phyloP scores from a whole-genome alignment of 1,140 invertebrate species.

The Euschistus heros region DNA sequence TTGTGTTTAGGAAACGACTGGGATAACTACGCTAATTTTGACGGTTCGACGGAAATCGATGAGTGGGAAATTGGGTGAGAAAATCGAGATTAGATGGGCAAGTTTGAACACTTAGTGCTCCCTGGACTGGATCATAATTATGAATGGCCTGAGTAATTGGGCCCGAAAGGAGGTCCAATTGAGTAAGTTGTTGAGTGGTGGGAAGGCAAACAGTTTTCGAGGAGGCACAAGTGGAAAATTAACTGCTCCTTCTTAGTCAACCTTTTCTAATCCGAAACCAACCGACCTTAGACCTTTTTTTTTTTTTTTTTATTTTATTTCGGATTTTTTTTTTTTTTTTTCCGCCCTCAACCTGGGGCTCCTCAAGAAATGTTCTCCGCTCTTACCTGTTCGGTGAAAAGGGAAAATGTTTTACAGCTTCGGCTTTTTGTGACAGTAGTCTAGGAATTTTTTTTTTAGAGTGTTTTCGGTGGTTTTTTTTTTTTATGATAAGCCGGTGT shows the following conservation, averaged over 20 bases:
- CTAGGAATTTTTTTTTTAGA: not conserved
- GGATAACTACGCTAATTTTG: too few species aligned
- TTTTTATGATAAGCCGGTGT: not conserved
- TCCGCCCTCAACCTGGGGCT: not conserved
- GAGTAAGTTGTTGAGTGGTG: not conserved
- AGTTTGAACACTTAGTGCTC: not conserved
- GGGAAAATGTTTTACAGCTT: not conserved
- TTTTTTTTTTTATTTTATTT: not conserved
- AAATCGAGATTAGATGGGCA: not conserved
- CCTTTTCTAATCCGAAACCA: conserved; percentile 1
- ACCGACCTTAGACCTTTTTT: not conserved
- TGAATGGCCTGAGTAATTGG: not conserved
- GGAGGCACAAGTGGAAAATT: not conserved
- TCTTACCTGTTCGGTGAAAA: not conserved
- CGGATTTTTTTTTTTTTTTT: not conserved
- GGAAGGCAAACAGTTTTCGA: not conserved
- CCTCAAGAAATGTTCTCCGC: not conserved
- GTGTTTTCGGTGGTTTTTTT: not conserved
- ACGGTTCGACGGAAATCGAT: too few species aligned
- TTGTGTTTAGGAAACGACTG: too few species aligned
- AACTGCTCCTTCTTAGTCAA: not conserved
- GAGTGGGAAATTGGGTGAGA: conserved; percentile 1
- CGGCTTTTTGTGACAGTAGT: not conserved
- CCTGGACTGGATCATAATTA: not conserved
- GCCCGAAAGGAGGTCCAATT: not conserved